phyloP scores from a whole-genome alignment of 2,113 vertebrate genomes.

The Pomatorhinus ruficollis region DNA sequence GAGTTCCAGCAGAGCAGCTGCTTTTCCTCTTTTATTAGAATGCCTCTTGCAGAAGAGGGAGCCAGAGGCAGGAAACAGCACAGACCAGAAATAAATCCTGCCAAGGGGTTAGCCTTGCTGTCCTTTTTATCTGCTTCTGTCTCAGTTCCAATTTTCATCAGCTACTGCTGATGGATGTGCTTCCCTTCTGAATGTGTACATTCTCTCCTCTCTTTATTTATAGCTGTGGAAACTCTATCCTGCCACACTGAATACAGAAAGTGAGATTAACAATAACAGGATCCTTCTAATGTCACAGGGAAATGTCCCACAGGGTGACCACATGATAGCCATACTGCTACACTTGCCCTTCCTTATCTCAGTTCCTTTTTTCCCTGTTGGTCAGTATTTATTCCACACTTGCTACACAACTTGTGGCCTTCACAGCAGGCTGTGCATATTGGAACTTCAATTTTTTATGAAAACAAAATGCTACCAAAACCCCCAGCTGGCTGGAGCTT shows the following conservation, averaged over 20 bases:
- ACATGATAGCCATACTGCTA: background rate
- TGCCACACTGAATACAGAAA: background rate
- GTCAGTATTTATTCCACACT: background rate
- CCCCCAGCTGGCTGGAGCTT: background rate
- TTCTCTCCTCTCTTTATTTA: background rate
- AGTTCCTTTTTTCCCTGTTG: background rate
- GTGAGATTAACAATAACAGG: constrained; percentile 17
- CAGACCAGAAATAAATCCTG: background rate
- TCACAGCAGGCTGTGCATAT: background rate
- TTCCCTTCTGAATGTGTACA: background rate
- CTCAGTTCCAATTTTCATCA: background rate
- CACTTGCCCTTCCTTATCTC: background rate
- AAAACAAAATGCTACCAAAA: background rate
- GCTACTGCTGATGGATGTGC: background rate
- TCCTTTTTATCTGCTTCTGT: constrained; percentile 19
- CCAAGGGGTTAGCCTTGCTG: background rate
- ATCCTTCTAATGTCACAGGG: background rate
- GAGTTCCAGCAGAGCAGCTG: background rate
- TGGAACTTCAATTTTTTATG: background rate
- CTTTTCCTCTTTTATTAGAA: background rate
- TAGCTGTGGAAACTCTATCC: background rate
- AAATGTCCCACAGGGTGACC: background rate
- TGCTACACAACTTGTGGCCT: background rate
- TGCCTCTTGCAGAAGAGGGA: background rate
- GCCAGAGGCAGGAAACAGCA: background rate